Base-by-base conservation (phyloP, 2,888 invertebrate genomes). In the Melanotus villosus region DNA sequence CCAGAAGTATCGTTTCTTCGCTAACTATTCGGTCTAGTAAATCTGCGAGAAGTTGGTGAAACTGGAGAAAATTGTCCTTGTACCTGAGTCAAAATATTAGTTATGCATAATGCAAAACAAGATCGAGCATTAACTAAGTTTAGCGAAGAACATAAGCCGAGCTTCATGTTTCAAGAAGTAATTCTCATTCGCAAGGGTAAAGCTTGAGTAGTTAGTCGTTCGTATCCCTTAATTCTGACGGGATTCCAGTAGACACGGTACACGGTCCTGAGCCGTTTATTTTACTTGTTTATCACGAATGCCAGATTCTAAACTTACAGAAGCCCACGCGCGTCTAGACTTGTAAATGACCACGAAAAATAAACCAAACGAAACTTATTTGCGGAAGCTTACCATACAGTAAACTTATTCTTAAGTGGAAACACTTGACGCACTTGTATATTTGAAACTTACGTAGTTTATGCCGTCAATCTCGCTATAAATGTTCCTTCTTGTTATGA, bases 11-110 rank as follows among this genome's bases (percentile, higher is more conserved):
- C n/a, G n/a, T n/a, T n/a, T n/a, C n/a, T n/a, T n/a, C n/a, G n/a
- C n/a, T n/a, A n/a, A n/a, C n/a, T n/a, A n/a, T n/a, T n/a, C n/a
- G n/a, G n/a, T n/a, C n/a, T n/a, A n/a, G n/a, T n/a, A 34, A 52
- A 50, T 50, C 30, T 30, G 50, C 32, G 18, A 32, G 52, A 21
- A 56, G 36, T 21, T 38, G 56, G 54, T n/a, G 14, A 32, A 19
- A 54, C 41, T 43, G 52, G 16, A 21, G 50, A 65, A 18, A 58
- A 65, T 65, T 65, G 36, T 50, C 57, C 23, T 26, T 52, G 57
- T 68, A 68, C 59, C 65, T 58, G 82, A 79, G 81, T 83, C 83
- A 83, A 83, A 82, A 82, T 83, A 83, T 84, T 83, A 83, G 81
- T 78, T 77, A 80, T 80, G 80, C 79, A 80, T 79, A 77, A 79